Evolutionary conservation across 2,113 vertebrate genomes (phyloP).

Genomic region (Egretta garzetta): DNA sequence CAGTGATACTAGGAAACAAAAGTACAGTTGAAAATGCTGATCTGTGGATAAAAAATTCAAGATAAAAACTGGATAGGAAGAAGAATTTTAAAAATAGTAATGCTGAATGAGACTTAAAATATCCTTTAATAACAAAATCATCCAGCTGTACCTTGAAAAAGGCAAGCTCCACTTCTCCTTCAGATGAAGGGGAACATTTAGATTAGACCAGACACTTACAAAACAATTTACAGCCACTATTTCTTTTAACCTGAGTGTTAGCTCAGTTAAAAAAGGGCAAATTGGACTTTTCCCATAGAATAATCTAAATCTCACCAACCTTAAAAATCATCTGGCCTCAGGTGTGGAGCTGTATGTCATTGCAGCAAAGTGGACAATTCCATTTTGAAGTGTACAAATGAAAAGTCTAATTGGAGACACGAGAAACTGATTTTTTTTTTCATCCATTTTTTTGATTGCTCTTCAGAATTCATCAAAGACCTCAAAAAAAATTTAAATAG

Average conservation of each 20-base stretch:
- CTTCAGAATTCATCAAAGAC: background rate
- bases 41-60: constrained; percentile 33
- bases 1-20: background rate
- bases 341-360: background rate
- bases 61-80: background rate
- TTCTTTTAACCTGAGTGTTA: background rate
- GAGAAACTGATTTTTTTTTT: background rate
- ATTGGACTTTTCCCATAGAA: background rate
- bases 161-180: background rate
- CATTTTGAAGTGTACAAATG: background rate
- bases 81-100: background rate
- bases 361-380: background rate
- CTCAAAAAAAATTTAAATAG: background rate
- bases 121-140: background rate
- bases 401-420: background rate
- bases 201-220: background rate
- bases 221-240: background rate
- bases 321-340: background rate
- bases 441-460: background rate
- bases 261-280: background rate
- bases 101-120: background rate
- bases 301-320: background rate
- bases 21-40: constrained; percentile 27
- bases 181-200: background rate
- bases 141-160: background rate